Evolutionary conservation across 2,797 vertebrate species (phyloP).

Genomic region (Siniperca undulata): DNA sequence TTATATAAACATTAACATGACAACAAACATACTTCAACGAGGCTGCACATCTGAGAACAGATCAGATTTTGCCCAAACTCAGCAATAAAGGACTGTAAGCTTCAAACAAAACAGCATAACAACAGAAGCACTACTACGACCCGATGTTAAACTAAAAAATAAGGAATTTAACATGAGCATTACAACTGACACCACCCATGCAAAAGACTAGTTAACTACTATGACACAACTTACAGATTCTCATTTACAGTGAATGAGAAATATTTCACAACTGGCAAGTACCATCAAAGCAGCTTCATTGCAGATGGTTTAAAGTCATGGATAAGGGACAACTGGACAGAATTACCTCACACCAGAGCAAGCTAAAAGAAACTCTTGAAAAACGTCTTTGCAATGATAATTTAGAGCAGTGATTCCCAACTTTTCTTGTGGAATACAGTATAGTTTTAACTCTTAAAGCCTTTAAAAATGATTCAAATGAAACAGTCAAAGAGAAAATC

Average conservation of each 20-base stretch:
- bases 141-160: neutral
- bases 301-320: constrained; percentile 66
- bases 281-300: constrained; percentile 28
- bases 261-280: neutral
- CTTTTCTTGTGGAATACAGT: neutral
- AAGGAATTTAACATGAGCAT: neutral
- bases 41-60: neutral
- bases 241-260: constrained; percentile 27
- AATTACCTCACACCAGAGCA: constrained; percentile 9
- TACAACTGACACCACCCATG: constrained; percentile 36
- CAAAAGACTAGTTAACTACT: constrained; percentile 16
- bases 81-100: neutral
- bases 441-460: neutral
- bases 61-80: neutral
- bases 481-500: neutral
- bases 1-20: neutral
- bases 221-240: neutral
- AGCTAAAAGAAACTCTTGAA: neutral
- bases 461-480: neutral
- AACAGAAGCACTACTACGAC: constrained; percentile 15
- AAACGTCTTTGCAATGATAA: neutral
- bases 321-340: constrained; percentile 64
- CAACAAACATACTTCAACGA: neutral
- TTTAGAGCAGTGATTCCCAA: neutral
- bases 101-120: neutral